These are phyloP conservation scores for Loris lydekkerianus DNA, from an alignment of 2,797 vertebrate species.

Conservation along the genomic window DNA sequence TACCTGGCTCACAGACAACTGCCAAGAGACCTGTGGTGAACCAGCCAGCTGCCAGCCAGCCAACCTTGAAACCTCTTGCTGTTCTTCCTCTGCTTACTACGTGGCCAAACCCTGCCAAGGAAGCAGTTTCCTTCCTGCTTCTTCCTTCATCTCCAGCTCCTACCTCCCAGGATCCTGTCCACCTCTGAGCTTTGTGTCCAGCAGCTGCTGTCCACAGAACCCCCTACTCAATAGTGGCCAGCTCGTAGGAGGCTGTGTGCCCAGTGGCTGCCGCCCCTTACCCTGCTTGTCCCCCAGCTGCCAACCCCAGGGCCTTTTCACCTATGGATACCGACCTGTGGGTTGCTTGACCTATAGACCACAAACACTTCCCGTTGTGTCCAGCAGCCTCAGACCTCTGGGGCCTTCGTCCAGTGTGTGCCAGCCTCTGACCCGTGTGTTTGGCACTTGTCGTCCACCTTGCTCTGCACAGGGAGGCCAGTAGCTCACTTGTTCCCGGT, in stretches of 20 bases:
- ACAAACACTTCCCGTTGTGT: not conserved
- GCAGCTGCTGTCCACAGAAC: not conserved
- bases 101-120: slow-evolving; percentile 64
- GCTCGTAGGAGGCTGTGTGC: not conserved
- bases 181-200: slow-evolving; percentile 27
- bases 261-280: not conserved
- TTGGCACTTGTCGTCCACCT: slow-evolving; percentile 2
- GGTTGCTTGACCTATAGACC: slow-evolving; percentile 12
- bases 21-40: slow-evolving; percentile 42
- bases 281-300: not conserved
- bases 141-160: slow-evolving; percentile 21
- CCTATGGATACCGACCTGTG: not conserved
- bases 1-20: slow-evolving; percentile 35
- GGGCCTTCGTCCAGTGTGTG: not conserved
- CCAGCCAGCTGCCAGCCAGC: not conserved
- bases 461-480: not conserved
- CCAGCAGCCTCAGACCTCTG: slow-evolving; percentile 47
- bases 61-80: slow-evolving; percentile 1
- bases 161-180: slow-evolving; percentile 22
- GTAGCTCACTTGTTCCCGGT: not conserved
- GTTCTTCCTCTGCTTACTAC: not conserved
- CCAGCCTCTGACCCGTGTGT: not conserved
- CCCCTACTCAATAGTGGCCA: not conserved
- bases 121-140: not conserved
- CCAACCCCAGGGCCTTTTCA: slow-evolving; percentile 10